Evolutionary conservation across 2,797 vertebrate species (phyloP).

Genomic region (Cirrhinus mrigala): DNA sequence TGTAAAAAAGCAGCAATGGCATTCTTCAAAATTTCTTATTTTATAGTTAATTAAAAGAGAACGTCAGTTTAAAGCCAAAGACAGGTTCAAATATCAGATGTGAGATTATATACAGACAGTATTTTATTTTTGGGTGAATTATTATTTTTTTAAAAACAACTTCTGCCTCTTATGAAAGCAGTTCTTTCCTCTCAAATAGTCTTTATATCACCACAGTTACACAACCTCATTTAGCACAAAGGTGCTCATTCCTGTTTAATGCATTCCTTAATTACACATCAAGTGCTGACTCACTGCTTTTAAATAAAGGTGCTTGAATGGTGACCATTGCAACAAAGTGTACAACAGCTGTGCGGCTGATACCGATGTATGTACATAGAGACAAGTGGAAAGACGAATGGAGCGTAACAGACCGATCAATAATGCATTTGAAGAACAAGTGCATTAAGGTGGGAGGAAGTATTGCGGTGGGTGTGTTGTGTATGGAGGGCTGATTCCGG

Average conservation of each 20-base stretch:
- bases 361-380: slow-evolving; percentile 15
- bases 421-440: slow-evolving; percentile 35
- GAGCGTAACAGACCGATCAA: slow-evolving; percentile 5
- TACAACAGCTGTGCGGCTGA: background rate
- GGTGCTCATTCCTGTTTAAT: slow-evolving; percentile 18
- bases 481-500: slow-evolving; percentile 5
- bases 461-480: slow-evolving; percentile 19
- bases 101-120: background rate
- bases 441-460: slow-evolving; percentile 22
- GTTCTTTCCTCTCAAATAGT: background rate
- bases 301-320: slow-evolving; percentile 14
- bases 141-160: background rate
- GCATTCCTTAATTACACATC: slow-evolving; percentile 31
- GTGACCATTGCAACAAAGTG: background rate
- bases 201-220: background rate
- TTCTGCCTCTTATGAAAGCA: background rate
- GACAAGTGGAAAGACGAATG: slow-evolving; percentile 10
- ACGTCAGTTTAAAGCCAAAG: background rate
- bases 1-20: background rate
- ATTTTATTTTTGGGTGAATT: background rate
- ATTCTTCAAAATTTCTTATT: background rate
- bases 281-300: slow-evolving; percentile 32
- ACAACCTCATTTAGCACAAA: slow-evolving; percentile 9
- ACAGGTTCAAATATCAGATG: background rate
- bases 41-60: background rate